Base-by-base conservation (phyloP, 1,140 invertebrate genomes). In the Scaptomyza pallida region DNA sequence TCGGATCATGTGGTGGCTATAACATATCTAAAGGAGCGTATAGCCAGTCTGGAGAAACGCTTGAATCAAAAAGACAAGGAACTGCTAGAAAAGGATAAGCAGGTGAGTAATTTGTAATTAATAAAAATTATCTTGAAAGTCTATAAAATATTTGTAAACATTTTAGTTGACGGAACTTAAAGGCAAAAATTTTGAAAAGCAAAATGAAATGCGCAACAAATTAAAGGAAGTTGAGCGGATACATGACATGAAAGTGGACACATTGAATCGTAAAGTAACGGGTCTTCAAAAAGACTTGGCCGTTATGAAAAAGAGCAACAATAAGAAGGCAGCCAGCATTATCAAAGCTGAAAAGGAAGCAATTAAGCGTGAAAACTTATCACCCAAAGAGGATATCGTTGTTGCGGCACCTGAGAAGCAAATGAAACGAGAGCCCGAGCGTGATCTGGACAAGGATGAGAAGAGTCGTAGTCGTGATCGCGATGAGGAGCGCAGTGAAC, bases 1-100 rank as follows among this genome's bases (percentile, higher is more conserved):
- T 97, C 97, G 0, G 98, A 99, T 91, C 97, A 98, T 89, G 96
- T 99, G 17, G 97, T 98, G 8, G 97, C 97, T 0, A 96, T 98
- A 90, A 98, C 97, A 12, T 97, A 98, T 91, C 93, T 99, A 0
- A 97, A 97, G 89, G 98, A 99, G 91, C 96, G 98, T 86, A 98
- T 99, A 74, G 97, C 97, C 30, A 95, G 95, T 83, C 92, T 99
- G n/a, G 96, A 98, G 90, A 98, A 98, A 91, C 96, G 97, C 81
- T 92, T 99, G 2, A 92, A 93, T 54, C 93, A 94, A 64, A 99
- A 98, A 92, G 97, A 99, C 91, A 94, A 94, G 55, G 95, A 97
- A 78, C 92, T 99, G 47, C 92, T 99, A 17, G 93, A 95, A 47
- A 98, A 98, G 93, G 98, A 99, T 83, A 97, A 96, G 94, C 94